phyloP scores from a whole-genome alignment of 2,888 invertebrate species.

The Desoria tigrina region DNA sequence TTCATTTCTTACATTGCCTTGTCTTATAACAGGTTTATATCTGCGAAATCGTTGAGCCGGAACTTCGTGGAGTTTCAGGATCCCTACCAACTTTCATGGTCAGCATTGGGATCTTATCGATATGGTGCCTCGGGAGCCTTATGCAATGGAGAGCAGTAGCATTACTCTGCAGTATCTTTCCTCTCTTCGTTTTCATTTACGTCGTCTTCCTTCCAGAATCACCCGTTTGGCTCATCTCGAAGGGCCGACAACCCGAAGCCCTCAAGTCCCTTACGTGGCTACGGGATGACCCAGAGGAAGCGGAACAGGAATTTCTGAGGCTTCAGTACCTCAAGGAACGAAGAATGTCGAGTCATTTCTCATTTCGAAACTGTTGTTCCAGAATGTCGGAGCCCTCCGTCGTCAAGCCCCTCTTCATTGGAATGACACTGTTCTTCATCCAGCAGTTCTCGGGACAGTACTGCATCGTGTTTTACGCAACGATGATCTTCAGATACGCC shows the following conservation, averaged over 20 bases:
- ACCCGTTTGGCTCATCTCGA: constrained; percentile 50
- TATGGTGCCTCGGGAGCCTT: constrained; percentile 47
- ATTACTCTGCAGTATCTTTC: constrained; percentile 42
- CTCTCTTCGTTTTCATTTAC: constrained; percentile 48
- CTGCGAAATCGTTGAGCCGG: constrained; percentile 51
- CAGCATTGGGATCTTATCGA: constrained; percentile 46
- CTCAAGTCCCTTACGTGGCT: constrained; percentile 48
- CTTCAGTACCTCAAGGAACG: constrained; percentile 51
- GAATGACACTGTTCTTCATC: constrained; percentile 46
- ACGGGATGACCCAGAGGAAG: constrained; percentile 47
- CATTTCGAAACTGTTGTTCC: constrained; percentile 24
- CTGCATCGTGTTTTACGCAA: constrained; percentile 51
- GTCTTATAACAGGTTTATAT: constrained; percentile 54
- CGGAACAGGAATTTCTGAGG: constrained; percentile 50
- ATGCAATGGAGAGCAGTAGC: constrained; percentile 49
- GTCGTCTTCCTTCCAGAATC: constrained; percentile 51
- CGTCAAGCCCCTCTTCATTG: constrained; percentile 43
- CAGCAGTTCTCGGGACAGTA: constrained; percentile 53
- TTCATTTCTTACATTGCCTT: too few relatives aligned
- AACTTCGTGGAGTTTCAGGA: constrained; percentile 48
- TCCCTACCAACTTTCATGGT: constrained; percentile 53
- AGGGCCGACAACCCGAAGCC: constrained; percentile 34
- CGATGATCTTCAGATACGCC: constrained; percentile 50
- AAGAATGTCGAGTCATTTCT: constrained; percentile 18
- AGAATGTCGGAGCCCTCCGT: constrained; percentile 39